Base-by-base conservation (phyloP, 2,888 invertebrate species). In the Uloborus plumipes region DNA sequence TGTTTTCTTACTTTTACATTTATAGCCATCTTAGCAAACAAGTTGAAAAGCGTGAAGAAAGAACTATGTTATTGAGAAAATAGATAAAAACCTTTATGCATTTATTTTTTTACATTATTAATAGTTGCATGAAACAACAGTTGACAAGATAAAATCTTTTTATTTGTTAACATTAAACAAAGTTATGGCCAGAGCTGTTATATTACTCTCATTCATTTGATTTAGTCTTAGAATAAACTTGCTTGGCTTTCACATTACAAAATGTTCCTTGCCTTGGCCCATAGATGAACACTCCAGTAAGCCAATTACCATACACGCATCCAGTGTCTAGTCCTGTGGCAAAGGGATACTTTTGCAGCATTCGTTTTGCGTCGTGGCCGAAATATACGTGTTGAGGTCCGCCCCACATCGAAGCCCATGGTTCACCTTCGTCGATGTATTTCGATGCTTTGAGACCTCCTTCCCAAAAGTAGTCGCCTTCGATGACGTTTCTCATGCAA, bases 251-350 rank as follows among this genome's bases (percentile, higher is more conserved):
- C 11, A 86, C 85, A 3, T 78, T 70, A 3, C 85, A 74, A 20
- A 84, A 83, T 22, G 82, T 55, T 2, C 86, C 85, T 65, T 84
- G 83, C 22, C 85, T 47, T 18, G 72, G 73, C 13, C 86, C 86
- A 70, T 15, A 16, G 14, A 86, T 85, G 73, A 87, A 86, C 1
- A 87, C 78, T 0, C 88, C 89, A 2, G 89, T 88, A 16, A 89
- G 85, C 13, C 67, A 20, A 13, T 86, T 85, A 0, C 89, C 89
- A 85, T 89, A 89, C 31, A 88, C 86, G 86, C 89, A 89, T 0
- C 89, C 89, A 2, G 89, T 89, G 83, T 89, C 89, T n/a, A 89
- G 84, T 13, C 89, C 89, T 2, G 89, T 89, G 14, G 89, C 88
- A 83, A 85, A 86, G 13, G 85, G 79, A 72, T 85, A 86, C 18